phyloP scores from a whole-genome alignment of 1,140 invertebrate species.

The Choristoneura fumiferana region DNA sequence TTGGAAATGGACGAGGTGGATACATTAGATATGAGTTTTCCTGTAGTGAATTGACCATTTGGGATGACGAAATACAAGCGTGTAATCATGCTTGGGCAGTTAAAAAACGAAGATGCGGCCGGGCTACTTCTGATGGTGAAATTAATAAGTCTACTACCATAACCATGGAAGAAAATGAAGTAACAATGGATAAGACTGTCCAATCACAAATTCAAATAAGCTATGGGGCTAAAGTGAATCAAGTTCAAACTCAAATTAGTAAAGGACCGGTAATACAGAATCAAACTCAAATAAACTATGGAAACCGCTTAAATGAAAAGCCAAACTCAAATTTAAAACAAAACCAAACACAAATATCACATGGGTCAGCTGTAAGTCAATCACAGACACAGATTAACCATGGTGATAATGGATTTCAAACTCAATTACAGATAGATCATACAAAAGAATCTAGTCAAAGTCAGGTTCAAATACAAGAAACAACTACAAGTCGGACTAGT shows the following conservation, averaged over 20 bases:
- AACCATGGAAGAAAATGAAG: conserved; percentile 11
- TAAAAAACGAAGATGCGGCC: conserved; percentile 51
- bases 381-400: conserved; percentile 31
- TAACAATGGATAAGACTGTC: conserved; percentile 22
- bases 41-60: conserved; percentile 85
- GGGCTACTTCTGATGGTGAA: conserved; percentile 22
- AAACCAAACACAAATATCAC: conserved; percentile 35
- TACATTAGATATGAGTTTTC: conserved; percentile 83
- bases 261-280: conserved; percentile 32
- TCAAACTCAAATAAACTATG: conserved; percentile 40
- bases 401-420: conserved; percentile 29
- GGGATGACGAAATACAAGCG: conserved; percentile 82
- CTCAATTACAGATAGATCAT: conserved; percentile 37
- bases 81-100: conserved; percentile 85
- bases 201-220: conserved; percentile 35
- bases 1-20: conserved; percentile 79
- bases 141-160: conserved; percentile 23
- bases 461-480: conserved; percentile 25
- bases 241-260: conserved; percentile 38
- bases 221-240: conserved; percentile 33
- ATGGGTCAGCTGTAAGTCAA: conserved; percentile 31
- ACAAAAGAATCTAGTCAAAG: conserved; percentile 32
- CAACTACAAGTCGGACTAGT: conserved; percentile 16
- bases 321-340: conserved; percentile 22
- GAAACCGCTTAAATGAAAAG: conserved; percentile 25